These are phyloP conservation scores for Pocillopora damicornis DNA, from an alignment of 64 coral and sea anemone species.

Conservation along the genomic window DNA sequence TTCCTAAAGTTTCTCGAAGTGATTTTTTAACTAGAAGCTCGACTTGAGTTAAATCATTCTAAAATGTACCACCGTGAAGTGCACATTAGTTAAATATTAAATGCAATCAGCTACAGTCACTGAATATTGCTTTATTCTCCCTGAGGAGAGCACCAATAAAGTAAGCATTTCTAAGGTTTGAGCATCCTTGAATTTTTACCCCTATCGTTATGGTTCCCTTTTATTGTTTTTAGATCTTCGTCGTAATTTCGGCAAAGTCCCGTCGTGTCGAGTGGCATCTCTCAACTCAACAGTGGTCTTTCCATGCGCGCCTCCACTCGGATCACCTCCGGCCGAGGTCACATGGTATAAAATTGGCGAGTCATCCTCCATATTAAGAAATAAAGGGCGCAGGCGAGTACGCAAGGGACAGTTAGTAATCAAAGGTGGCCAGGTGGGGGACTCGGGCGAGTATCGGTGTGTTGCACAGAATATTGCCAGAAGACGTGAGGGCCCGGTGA, in stretches of 20 bases:
- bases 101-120: too few species aligned
- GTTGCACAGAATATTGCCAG: neutral
- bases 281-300: neutral
- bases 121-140: too few species aligned
- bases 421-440: neutral
- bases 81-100: too few species aligned
- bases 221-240: neutral
- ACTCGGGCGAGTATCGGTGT: constrained; percentile 9
- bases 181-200: too few species aligned
- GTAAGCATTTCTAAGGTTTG: too few species aligned
- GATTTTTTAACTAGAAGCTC: too few species aligned
- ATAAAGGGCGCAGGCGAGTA: neutral
- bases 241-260: neutral
- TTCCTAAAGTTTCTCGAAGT: too few species aligned
- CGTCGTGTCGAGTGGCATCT: neutral
- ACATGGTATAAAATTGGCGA: constrained; percentile 27
- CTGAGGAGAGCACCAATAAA: too few species aligned
- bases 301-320: neutral
- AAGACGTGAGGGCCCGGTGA: neutral
- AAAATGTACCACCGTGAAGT: too few species aligned
- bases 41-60: too few species aligned
- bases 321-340: neutral
- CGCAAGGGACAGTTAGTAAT: neutral
- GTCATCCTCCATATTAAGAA: neutral
- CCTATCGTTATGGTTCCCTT: too few species aligned